A percentile compares a stretch with the other conserved stretches of the same genome.
These are phyloP conservation scores for Nebria salina DNA, from an alignment of 2,888 invertebrate species.

Conservation along the genomic window DNA sequence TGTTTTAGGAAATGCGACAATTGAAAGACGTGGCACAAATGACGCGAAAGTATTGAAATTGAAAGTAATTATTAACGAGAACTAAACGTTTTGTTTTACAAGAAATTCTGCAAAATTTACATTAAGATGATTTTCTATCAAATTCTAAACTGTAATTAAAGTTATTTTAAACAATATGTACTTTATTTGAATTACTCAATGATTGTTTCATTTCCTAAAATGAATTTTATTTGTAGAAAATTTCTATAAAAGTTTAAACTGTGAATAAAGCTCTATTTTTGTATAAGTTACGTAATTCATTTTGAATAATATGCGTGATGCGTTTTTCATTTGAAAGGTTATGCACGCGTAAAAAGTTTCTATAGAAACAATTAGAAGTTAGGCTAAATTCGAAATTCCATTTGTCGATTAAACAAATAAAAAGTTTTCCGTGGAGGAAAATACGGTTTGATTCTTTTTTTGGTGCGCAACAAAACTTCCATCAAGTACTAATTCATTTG, in stretches of 20 bases:
- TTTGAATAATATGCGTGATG: background rate
- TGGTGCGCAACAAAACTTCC: background rate
- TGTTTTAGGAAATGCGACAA: slow-evolving; percentile 5
- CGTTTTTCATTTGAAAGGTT: background rate
- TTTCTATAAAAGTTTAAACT: too few species aligned
- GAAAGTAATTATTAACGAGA: background rate
- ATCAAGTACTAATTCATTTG: background rate
- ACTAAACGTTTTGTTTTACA: too few species aligned
- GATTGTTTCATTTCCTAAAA: too few species aligned
- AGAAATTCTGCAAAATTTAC: too few species aligned
- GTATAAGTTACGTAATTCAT: too few species aligned
- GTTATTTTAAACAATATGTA: too few species aligned
- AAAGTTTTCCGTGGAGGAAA: background rate
- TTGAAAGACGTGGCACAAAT: background rate
- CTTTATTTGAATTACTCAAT: too few species aligned
- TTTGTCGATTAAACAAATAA: background rate
- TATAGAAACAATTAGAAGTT: background rate
- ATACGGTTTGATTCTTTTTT: background rate
- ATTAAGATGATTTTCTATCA: too few species aligned
- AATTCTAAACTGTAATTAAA: too few species aligned
- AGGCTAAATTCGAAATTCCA: background rate
- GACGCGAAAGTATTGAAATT: background rate
- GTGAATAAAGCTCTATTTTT: too few species aligned
- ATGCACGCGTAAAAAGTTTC: background rate
- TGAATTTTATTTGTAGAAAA: too few species aligned